A percentile compares a stretch with the other conserved stretches of the same genome.
These are phyloP conservation scores for Tragelaphus oryx DNA, from an alignment of 2,797 vertebrate species.

Conservation along the genomic window DNA sequence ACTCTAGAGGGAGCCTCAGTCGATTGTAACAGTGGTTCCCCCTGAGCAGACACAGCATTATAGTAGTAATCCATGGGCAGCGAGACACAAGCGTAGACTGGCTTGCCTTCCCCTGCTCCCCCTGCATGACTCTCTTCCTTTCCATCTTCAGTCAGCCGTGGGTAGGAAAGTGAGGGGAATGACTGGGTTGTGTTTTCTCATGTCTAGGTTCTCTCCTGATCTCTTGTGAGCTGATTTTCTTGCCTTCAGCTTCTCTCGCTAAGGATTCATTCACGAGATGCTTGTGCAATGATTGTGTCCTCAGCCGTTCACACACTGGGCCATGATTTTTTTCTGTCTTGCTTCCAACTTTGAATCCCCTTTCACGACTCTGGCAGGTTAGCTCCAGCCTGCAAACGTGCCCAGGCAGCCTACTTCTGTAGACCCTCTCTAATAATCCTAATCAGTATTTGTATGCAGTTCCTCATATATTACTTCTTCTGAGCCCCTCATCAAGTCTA, in stretches of 20 bases:
- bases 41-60: neutral
- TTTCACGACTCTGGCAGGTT: neutral
- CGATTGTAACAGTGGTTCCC: neutral
- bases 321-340: neutral
- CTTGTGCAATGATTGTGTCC: neutral
- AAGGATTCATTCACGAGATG: neutral
- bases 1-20: slow-evolving; percentile 35
- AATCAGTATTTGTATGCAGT: neutral
- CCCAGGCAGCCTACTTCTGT: neutral
- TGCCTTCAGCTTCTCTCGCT: neutral
- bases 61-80: slow-evolving; percentile 13
- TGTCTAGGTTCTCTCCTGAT: neutral
- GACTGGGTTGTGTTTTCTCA: neutral
- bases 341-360: neutral
- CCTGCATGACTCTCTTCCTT: neutral
- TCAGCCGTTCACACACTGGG: neutral
- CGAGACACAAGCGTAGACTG: neutral
- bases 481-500: neutral
- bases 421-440: neutral
- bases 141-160: neutral
- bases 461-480: neutral
- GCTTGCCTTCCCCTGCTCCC: neutral
- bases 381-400: neutral
- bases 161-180: neutral
- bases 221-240: neutral